These are phyloP conservation scores for Paragorgia papillata DNA, from an alignment of 92 coral and sea anemone genomes.

Conservation along the genomic window DNA sequence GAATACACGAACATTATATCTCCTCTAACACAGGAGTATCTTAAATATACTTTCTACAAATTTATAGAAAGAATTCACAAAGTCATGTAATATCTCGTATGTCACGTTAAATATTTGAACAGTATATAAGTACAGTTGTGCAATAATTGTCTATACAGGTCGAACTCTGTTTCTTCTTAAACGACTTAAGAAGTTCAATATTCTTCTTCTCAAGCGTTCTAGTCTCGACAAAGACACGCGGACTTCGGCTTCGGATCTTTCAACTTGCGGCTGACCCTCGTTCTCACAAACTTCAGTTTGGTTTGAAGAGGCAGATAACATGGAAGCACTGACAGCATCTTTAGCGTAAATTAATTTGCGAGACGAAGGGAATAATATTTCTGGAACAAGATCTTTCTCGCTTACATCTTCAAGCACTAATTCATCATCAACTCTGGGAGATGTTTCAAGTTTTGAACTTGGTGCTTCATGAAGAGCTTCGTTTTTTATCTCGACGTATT, in stretches of 20 bases:
- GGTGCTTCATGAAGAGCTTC: neutral
- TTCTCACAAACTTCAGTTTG: neutral
- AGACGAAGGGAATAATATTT: neutral
- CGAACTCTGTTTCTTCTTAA: conserved; percentile 24
- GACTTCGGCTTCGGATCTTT: neutral
- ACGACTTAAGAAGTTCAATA: neutral
- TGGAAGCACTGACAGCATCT: neutral
- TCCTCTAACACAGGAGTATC: no score
- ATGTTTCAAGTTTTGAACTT: conserved; percentile 5
- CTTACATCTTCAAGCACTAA: conserved; percentile 15
- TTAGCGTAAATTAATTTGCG: neutral
- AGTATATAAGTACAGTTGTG: no score
- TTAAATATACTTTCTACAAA: no score
- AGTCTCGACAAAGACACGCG: conserved; percentile 4
- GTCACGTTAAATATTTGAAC: no score
- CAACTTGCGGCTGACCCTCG: neutral
- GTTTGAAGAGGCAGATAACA: neutral
- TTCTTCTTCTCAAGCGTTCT: conserved; percentile 14
- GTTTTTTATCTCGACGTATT: neutral
- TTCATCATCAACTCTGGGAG: conserved; percentile 2
- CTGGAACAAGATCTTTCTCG: conserved; percentile 30
- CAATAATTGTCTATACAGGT: conserved; percentile 2
- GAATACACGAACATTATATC: no score
- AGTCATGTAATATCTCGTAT: no score
- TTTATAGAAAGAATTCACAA: no score